These are phyloP conservation scores for Nasonia oneida DNA, from an alignment of 2,888 invertebrate species.

Conservation along the genomic window DNA sequence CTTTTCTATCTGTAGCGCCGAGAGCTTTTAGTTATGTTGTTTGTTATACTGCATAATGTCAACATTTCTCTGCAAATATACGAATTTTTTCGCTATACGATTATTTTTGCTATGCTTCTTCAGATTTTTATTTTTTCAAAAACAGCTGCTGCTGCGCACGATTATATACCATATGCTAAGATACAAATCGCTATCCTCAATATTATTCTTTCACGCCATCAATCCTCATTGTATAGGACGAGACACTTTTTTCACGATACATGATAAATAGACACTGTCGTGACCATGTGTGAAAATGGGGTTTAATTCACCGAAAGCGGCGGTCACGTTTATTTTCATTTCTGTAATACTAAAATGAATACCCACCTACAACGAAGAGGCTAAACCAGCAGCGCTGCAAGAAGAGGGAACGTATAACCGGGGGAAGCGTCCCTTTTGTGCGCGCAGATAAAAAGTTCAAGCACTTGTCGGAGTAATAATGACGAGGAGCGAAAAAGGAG, in stretches of 20 bases:
- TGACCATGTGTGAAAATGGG: not conserved
- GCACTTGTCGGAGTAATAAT: slow-evolving; percentile 32
- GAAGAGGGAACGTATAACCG: not conserved
- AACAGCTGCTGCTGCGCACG: not conserved
- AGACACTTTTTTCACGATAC: not conserved
- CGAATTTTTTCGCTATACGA: slow-evolving; percentile 30
- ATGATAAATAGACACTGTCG: not conserved
- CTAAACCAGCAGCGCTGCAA: not conserved
- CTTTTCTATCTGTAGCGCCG: not conserved
- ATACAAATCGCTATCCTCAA: not conserved
- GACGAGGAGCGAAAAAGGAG: slow-evolving; percentile 15
- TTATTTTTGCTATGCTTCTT: slow-evolving; percentile 5
- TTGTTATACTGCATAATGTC: slow-evolving; percentile 20
- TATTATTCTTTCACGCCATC: not conserved
- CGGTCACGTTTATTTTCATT: too few species aligned
- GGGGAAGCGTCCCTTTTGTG: slow-evolving; percentile 13
- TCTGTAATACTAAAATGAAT: too few species aligned
- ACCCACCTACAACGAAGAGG: not conserved
- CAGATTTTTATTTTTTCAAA: not conserved
- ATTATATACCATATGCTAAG: not conserved
- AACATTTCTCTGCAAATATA: slow-evolving; percentile 37
- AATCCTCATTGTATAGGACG: not conserved
- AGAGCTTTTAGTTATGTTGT: not conserved
- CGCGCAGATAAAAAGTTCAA: slow-evolving; percentile 41
- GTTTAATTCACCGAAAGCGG: not conserved